Base-by-base conservation (phyloP, 2,797 vertebrate genomes). In the Clarias pachynema region DNA sequence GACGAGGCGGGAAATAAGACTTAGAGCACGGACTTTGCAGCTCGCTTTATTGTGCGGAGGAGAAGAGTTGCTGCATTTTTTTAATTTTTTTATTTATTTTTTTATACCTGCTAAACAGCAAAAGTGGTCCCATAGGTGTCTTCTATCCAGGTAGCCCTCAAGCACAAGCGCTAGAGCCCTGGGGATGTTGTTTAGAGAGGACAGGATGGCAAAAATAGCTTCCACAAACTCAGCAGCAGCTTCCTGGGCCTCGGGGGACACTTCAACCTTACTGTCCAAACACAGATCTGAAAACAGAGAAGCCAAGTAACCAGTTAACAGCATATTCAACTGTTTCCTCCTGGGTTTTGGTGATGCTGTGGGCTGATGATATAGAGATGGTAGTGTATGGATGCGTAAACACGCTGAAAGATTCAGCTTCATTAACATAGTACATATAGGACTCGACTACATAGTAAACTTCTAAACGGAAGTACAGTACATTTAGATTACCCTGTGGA, bases 101-200 rank as follows among this genome's bases (percentile, higher is more conserved):
- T n/a, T 26, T 40, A 66, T 96, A 99, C 98, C 98, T 97, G 96
- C 93, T 88, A 96, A 93, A 87, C 91, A 95, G 93, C 91, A 96
- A 84, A 99, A 95, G 90, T 91, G 94, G 82, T 96, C 94, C 98
- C 97, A 99, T 79, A 97, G 87, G 20, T 95, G 92, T 73, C 94
- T 92, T 89, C 93, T 92, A 93, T 99, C 97, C 90, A 99, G 93
- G 91, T 97, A 97, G 57, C 91, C 93, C 84, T 97, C 94, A 89
- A 99, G 94, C 87, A 95, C 95, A 85, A 89, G 90, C 90, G 94
- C 95, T 91, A 99, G 96, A 89, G 95, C 96, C 91, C 94, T 95
- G 68, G 97, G 97, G 89, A 95, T 92, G 65, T 94, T 91, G 91
- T 91, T 96, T 86, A 97, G 94, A 79, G 92, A 93, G 87, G 93